These are phyloP conservation scores for Caradrina clavipalpis DNA, from an alignment of 2,888 invertebrate genomes.

Conservation along the genomic window DNA sequence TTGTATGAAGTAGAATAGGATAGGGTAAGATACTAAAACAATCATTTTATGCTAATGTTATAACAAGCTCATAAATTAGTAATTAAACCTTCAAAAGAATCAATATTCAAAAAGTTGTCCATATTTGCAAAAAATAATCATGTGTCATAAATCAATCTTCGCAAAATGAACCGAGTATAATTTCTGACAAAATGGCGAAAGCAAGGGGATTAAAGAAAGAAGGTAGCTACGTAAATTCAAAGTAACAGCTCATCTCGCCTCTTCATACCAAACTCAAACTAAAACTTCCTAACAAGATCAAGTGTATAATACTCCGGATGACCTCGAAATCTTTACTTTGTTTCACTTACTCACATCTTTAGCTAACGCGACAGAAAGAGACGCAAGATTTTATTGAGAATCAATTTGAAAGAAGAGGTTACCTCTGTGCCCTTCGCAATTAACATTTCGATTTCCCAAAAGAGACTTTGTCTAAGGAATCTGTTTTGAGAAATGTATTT, in stretches of 20 bases:
- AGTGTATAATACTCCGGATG: constrained; percentile 52
- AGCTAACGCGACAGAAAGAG: constrained; percentile 37
- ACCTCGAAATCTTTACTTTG: constrained; percentile 39
- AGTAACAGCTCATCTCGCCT: constrained; percentile 17
- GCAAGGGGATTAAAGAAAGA: constrained; percentile 25
- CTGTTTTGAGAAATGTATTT: constrained; percentile 18
- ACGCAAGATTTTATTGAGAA: constrained; percentile 60
- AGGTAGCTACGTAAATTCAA: constrained; percentile 24
- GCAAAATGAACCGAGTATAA: neutral
- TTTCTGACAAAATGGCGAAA: constrained; percentile 14
- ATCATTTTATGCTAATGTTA: too few species aligned
- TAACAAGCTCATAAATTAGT: too few species aligned
- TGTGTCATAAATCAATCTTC: neutral
- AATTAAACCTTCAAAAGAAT: too few species aligned
- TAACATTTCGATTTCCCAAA: constrained; percentile 41
- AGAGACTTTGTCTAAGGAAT: constrained; percentile 17
- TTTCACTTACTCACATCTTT: constrained; percentile 37
- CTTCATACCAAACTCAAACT: constrained; percentile 38
- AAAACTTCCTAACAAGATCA: constrained; percentile 55
- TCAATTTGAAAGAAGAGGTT: constrained; percentile 56
- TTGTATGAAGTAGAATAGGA: too few species aligned
- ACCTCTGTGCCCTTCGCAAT: constrained; percentile 43
- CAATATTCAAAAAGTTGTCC: too few species aligned
- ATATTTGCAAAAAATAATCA: too few species aligned
- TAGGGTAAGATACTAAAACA: too few species aligned